A percentile compares a stretch with the other conserved stretches of the same genome.
These are phyloP conservation scores for Pelecanoides urinatrix DNA, from an alignment of 2,113 vertebrate species.

Conservation along the genomic window DNA sequence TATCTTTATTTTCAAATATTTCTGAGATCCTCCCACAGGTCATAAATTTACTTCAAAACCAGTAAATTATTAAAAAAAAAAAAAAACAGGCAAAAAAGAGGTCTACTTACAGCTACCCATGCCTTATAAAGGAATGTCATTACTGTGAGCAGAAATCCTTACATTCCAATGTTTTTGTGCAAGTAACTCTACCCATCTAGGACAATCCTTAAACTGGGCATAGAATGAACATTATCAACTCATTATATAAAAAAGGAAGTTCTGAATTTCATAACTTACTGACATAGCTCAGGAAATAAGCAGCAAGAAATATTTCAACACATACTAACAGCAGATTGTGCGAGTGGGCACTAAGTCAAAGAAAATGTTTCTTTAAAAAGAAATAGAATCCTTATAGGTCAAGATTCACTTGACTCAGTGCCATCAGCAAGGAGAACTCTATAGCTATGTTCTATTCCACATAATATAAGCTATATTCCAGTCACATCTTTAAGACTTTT, in stretches of 20 bases:
- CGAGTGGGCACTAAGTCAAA: not conserved
- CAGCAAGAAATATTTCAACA: slow-evolving; percentile 39
- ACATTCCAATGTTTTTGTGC: not conserved
- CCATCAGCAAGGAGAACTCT: not conserved
- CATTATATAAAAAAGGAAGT: slow-evolving; percentile 45
- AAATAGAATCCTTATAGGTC: not conserved
- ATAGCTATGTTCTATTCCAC: not conserved
- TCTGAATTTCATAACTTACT: slow-evolving; percentile 47
- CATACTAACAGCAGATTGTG: not conserved
- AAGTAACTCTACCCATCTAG: not conserved
- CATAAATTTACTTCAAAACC: not conserved
- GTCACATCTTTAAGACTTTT: not conserved
- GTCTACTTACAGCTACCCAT: slow-evolving; percentile 65
- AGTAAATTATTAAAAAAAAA: not conserved
- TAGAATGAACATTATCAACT: not conserved
- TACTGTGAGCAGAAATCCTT: not conserved
- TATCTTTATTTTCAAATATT: not conserved
- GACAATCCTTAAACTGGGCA: not conserved
- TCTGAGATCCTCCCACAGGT: not conserved
- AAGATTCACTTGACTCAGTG: not conserved
- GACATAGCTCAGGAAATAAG: slow-evolving; percentile 52
- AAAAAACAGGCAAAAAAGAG: not conserved
- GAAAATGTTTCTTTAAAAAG: not conserved
- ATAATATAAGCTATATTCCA: not conserved
- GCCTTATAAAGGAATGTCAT: not conserved